phyloP scores from a whole-genome alignment of 1,140 invertebrate species.

The Drosophila equinoxialis region DNA sequence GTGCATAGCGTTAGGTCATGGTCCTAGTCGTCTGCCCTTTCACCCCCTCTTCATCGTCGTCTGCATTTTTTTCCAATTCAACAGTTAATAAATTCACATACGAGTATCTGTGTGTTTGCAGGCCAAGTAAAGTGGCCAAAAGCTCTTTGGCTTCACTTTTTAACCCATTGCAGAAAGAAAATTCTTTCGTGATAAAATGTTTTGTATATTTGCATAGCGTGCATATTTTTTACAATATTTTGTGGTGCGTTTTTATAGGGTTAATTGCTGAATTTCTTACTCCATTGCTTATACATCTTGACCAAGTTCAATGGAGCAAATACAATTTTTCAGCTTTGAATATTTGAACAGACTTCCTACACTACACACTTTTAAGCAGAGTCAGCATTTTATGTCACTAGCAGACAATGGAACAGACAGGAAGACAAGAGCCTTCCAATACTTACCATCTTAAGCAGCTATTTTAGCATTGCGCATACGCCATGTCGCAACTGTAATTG shows the following conservation, averaged over 20 bases:
- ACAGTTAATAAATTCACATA: constrained; percentile 35
- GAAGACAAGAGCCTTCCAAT: neutral
- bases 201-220: neutral
- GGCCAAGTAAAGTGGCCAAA: constrained; percentile 11
- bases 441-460: constrained; percentile 1
- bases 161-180: neutral
- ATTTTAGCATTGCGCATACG: constrained; percentile 22
- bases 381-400: constrained; percentile 19
- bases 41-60: neutral
- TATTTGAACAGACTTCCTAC: constrained; percentile 6
- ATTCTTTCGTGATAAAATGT: neutral
- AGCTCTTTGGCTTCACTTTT: neutral
- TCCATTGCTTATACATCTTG: neutral
- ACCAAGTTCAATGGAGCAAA: constrained; percentile 25
- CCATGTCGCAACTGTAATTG: constrained; percentile 18
- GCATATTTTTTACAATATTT: neutral
- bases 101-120: constrained; percentile 23
- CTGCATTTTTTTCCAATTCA: constrained; percentile 39
- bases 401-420: neutral
- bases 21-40: neutral
- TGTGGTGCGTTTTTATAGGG: neutral
- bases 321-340: constrained; percentile 8
- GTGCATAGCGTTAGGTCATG: constrained; percentile 7
- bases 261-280: constrained; percentile 8
- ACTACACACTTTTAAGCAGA: constrained; percentile 16